Evolutionary conservation across 2,888 invertebrate genomes (phyloP).

Genomic region (Thumatha senex): DNA sequence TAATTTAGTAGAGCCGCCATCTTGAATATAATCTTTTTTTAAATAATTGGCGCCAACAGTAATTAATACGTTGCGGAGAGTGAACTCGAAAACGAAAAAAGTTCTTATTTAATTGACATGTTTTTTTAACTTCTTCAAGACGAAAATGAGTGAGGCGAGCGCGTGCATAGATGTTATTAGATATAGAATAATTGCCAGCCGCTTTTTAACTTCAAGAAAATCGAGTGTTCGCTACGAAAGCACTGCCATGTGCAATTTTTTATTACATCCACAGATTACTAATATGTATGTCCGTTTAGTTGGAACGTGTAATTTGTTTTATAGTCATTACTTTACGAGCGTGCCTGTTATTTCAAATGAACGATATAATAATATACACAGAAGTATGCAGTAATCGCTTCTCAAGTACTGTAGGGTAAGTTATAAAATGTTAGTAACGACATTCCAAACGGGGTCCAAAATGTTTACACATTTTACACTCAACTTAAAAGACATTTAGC

Average conservation of each 20-base stretch:
- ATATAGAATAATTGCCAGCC: conserved; percentile 80
- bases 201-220: conserved; percentile 71
- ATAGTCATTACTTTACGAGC: conserved; percentile 71
- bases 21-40: not conserved
- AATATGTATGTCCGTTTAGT: conserved; percentile 61
- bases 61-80: conserved; percentile 14
- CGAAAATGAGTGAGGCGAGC: conserved; percentile 51
- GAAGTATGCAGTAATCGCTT: conserved; percentile 62
- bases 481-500: conserved; percentile 49
- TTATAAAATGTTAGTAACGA: conserved; percentile 58
- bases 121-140: conserved; percentile 29
- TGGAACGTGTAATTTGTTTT: conserved; percentile 64
- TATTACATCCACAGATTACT: conserved; percentile 64
- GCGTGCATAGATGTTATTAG: conserved; percentile 73
- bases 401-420: conserved; percentile 46
- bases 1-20: conserved; percentile 26
- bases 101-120: conserved; percentile 30
- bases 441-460: conserved; percentile 80
- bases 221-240: conserved; percentile 75
- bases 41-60: conserved; percentile 23
- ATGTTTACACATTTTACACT: conserved; percentile 49
- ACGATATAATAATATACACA: conserved; percentile 41
- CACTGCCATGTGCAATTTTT: conserved; percentile 81
- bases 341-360: conserved; percentile 55
- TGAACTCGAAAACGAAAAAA: conserved; percentile 23